Evolutionary conservation across 2,797 vertebrate species (phyloP).

Genomic region (Muscicapa striata): DNA sequence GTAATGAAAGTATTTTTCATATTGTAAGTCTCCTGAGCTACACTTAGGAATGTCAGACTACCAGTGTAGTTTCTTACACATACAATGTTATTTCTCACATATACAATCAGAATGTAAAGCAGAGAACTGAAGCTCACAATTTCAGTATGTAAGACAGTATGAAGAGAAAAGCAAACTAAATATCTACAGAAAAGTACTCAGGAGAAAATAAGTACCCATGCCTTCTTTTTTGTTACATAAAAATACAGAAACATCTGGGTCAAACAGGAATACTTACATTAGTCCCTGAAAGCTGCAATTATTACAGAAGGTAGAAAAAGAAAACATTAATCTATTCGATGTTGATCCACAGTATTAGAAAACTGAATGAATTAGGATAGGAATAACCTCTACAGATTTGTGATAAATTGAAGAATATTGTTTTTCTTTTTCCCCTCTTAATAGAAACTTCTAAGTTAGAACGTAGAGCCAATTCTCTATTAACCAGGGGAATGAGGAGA

Average conservation of each 20-base stretch:
- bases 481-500: not conserved
- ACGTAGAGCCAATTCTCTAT: not conserved
- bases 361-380: not conserved
- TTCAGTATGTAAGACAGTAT: not conserved
- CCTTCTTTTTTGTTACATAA: not conserved
- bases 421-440: not conserved
- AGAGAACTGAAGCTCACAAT: not conserved
- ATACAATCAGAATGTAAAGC: not conserved
- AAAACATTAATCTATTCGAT: not conserved
- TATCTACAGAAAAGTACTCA: not conserved
- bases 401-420: not conserved
- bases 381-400: not conserved
- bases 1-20: not conserved
- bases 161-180: not conserved
- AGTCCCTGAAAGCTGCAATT: not conserved
- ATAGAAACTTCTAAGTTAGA: not conserved
- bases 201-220: not conserved
- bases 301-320: not conserved
- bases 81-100: not conserved
- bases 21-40: not conserved
- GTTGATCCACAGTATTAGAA: not conserved
- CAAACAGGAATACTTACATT: not conserved
- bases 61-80: not conserved
- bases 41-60: not conserved
- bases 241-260: not conserved